phyloP scores from a whole-genome alignment of 2,797 vertebrate genomes.

The Notamacropus eugenii region DNA sequence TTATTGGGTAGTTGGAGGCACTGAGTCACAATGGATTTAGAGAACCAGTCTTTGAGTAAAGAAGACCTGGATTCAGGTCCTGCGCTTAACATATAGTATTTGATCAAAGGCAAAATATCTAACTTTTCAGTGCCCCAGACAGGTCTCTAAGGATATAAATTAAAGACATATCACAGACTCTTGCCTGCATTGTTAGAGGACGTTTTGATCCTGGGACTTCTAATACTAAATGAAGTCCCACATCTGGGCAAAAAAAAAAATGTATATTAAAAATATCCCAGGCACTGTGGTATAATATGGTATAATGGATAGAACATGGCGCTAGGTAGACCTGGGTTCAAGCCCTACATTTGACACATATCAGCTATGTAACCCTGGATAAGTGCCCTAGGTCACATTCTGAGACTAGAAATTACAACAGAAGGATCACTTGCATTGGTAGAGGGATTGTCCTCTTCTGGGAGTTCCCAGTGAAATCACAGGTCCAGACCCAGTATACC shows the following conservation, averaged over 20 bases:
- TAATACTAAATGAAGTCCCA: not conserved
- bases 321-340: not conserved
- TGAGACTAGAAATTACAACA: not conserved
- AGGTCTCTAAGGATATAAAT: not conserved
- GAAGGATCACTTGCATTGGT: not conserved
- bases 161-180: not conserved
- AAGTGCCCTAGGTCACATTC: not conserved
- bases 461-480: not conserved
- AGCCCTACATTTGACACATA: not conserved
- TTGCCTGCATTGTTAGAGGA: not conserved
- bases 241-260: not conserved
- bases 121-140: not conserved
- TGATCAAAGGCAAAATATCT: not conserved
- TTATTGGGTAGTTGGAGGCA: not conserved
- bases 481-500: not conserved
- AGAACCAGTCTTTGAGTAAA: not conserved
- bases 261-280: not conserved
- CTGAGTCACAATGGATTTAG: not conserved
- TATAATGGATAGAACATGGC: not conserved
- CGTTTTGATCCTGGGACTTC: not conserved
- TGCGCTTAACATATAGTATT: not conserved
- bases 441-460: not conserved
- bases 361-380: not conserved
- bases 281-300: not conserved
- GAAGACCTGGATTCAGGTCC: not conserved